A percentile compares a stretch with the other conserved stretches of the same genome.
phyloP scores from a whole-genome alignment of 2,797 vertebrate genomes.

The Psittacula derbiana region DNA sequence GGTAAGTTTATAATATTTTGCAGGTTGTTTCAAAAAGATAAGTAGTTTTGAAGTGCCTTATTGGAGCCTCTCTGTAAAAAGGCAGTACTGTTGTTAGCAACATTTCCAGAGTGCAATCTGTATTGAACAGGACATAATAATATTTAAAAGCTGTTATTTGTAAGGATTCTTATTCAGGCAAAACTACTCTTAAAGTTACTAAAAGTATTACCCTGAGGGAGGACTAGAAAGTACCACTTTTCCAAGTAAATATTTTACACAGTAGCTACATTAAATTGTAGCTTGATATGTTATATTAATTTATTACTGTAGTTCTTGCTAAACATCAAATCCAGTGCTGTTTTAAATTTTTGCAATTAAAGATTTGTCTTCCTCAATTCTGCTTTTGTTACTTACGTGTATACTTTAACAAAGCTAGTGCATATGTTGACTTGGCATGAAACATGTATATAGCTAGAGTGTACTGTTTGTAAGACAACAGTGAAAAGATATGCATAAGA shows the following conservation, averaged over 20 bases:
- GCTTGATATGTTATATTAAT: neutral
- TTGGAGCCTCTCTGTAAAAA: neutral
- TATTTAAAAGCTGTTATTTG: neutral
- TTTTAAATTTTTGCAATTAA: neutral
- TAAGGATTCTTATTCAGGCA: neutral
- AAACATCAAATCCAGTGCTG: neutral
- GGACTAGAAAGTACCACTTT: neutral
- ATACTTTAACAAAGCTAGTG: neutral
- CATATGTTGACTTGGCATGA: neutral
- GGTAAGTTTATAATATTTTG: constrained; percentile 73
- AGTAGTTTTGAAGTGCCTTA: neutral
- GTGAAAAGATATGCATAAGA: neutral
- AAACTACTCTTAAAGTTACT: neutral
- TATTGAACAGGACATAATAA: neutral
- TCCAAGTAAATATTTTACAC: neutral
- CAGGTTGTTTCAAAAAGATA: neutral
- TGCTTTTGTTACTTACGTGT: neutral
- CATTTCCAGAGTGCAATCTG: neutral
- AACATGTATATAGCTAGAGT: neutral
- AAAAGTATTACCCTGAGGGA: neutral
- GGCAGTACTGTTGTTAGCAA: neutral
- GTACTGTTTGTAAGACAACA: neutral
- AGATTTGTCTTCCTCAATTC: neutral
- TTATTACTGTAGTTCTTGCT: neutral
- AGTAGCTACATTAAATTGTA: neutral